Percentiles rank a stretch among this genome's conserved stretches.
phyloP scores from a whole-genome alignment of 35 echinoderm and acorn worm genomes.

The Lytechinus variegatus region DNA sequence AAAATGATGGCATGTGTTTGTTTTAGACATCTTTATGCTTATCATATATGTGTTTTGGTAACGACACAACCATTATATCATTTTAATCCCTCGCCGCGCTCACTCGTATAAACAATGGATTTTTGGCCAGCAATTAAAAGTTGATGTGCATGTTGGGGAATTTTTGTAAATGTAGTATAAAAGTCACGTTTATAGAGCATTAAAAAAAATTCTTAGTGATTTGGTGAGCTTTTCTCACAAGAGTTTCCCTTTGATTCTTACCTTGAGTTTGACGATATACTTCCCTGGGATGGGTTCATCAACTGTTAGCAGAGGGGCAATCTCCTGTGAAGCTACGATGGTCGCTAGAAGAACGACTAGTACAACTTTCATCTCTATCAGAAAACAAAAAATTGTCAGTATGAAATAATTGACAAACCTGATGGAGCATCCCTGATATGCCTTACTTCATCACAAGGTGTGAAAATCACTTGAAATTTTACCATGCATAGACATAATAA shows the following conservation, averaged over 20 bases:
- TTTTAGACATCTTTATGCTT: too few species aligned
- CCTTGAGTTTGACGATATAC: slow-evolving; percentile 64
- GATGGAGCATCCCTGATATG: too few species aligned
- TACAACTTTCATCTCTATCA: neutral
- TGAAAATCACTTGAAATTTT: too few species aligned
- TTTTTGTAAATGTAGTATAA: neutral
- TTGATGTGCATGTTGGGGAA: neutral
- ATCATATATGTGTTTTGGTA: too few species aligned
- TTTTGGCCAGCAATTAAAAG: neutral
- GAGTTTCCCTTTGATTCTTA: neutral
- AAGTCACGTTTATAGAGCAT: neutral
- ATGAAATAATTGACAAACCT: too few species aligned
- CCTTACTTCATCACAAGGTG: too few species aligned
- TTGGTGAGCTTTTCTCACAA: neutral
- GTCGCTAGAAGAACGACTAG: neutral
- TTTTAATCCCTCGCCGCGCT: too few species aligned
- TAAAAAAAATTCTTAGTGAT: neutral
- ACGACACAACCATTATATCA: too few species aligned
- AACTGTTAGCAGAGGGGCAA: neutral
- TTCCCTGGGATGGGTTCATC: slow-evolving; percentile 41
- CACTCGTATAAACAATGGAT: too few species aligned
- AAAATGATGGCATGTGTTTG: too few species aligned
- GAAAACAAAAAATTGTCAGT: neutral
- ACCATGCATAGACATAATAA: too few species aligned
- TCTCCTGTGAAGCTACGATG: neutral